phyloP scores from a whole-genome alignment of 1,140 invertebrate genomes.

The Macrobrachium rosenbergii region DNA sequence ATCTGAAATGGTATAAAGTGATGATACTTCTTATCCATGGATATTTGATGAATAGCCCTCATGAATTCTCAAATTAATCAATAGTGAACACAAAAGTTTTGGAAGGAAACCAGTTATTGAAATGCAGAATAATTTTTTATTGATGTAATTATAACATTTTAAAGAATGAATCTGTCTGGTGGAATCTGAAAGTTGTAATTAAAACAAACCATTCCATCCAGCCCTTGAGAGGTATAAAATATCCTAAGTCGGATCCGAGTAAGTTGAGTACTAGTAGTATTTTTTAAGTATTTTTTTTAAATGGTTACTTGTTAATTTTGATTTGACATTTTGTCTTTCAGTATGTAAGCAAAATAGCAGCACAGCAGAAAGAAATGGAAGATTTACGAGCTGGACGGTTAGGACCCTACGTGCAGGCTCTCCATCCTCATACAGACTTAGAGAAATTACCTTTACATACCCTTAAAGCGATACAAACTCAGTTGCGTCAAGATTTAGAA shows the following conservation, averaged over 20 bases:
- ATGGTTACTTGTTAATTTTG: not conserved
- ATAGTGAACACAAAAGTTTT: too few relatives aligned
- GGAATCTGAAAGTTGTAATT: too few relatives aligned
- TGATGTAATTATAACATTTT: too few relatives aligned
- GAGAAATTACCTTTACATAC: slow-evolving; percentile 55
- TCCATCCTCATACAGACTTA: slow-evolving; percentile 48
- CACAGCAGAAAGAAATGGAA: slow-evolving; percentile 49
- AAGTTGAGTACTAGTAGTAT: not conserved
- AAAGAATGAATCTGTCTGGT: too few relatives aligned
- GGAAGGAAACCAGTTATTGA: too few relatives aligned
- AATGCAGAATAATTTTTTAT: too few relatives aligned
- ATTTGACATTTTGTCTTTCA: not conserved
- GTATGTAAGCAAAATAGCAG: slow-evolving; percentile 49
- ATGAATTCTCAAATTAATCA: too few relatives aligned
- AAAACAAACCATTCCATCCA: not conserved
- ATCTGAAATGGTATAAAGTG: too few relatives aligned
- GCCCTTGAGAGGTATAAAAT: not conserved
- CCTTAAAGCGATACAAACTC: slow-evolving; percentile 58
- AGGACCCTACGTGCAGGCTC: slow-evolving; percentile 54
- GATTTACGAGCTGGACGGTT: slow-evolving; percentile 44
- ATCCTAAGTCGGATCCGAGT: not conserved
- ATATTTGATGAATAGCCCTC: too few relatives aligned
- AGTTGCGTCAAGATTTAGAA: slow-evolving; percentile 58
- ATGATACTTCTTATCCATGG: too few relatives aligned
- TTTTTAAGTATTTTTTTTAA: not conserved